These are phyloP conservation scores for Simalia tracyae DNA, from an alignment of 2,797 vertebrate species.

Conservation along the genomic window DNA sequence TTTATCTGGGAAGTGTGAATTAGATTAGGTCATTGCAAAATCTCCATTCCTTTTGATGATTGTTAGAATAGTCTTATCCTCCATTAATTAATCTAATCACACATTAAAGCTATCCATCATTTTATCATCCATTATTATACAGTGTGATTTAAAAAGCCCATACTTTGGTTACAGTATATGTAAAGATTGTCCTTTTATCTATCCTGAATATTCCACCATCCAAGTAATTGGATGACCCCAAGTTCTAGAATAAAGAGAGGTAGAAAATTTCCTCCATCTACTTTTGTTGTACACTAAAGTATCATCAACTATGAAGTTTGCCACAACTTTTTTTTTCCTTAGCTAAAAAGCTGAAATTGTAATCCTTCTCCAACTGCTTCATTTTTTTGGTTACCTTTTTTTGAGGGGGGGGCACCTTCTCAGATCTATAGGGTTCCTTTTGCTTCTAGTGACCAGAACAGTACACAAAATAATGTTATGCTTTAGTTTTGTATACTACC, in stretches of 20 bases:
- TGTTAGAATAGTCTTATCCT: neutral
- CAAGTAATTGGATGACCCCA: conserved; percentile 2
- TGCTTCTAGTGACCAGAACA: neutral
- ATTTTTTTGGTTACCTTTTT: neutral
- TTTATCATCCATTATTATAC: neutral
- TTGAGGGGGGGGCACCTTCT: neutral
- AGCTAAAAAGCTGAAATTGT: neutral
- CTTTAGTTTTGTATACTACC: neutral
- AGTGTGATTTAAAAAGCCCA: neutral
- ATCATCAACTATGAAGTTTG: neutral
- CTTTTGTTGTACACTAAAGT: neutral
- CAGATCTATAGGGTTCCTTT: neutral
- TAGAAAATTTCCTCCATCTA: neutral
- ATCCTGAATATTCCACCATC: neutral
- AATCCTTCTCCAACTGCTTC: neutral
- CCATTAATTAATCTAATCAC: neutral
- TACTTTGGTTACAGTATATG: neutral
- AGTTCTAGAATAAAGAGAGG: neutral
- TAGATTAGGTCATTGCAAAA: neutral
- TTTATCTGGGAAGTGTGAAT: neutral
- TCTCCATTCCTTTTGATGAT: neutral
- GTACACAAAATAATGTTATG: neutral
- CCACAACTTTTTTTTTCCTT: neutral
- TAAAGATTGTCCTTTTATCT: neutral
- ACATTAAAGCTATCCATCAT: neutral